Conservation (phyloP, 2,888 invertebrate species). For the Caenorhabditis macrosperma region DNA sequence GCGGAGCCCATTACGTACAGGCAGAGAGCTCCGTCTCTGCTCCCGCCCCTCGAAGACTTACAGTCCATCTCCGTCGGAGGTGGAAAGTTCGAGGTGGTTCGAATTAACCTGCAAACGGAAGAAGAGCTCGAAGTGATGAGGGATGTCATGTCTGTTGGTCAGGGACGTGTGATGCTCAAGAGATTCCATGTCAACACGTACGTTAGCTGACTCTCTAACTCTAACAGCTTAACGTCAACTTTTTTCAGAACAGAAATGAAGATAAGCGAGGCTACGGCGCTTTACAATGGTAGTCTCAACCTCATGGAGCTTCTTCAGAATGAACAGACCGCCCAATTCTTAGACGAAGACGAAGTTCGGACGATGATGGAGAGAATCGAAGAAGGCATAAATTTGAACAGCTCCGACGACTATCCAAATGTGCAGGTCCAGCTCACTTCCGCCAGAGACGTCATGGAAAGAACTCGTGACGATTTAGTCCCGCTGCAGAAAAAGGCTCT, state of each 20-base stretch:
- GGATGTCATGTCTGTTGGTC: slow-evolving; percentile 48
- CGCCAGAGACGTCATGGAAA: slow-evolving; percentile 26
- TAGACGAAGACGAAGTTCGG: slow-evolving; percentile 21
- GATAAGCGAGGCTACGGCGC: background rate
- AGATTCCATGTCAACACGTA: slow-evolving; percentile 21
- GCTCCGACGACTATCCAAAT: slow-evolving; percentile 46
- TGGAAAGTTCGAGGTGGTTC: slow-evolving; percentile 60
- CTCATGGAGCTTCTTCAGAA: slow-evolving; percentile 6
- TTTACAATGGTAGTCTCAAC: background rate
- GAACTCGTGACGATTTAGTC: slow-evolving; percentile 12
- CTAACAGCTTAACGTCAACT: background rate
- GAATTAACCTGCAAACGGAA: slow-evolving; percentile 51
- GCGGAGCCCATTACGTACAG: slow-evolving; percentile 15
- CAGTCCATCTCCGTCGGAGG: slow-evolving; percentile 55
- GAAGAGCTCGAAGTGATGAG: slow-evolving; percentile 56
- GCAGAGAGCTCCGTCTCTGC: slow-evolving; percentile 58
- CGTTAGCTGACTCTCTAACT: too few relatives aligned
- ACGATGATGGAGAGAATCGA: slow-evolving; percentile 2
- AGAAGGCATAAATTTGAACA: slow-evolving; percentile 34
- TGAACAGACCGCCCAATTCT: background rate
- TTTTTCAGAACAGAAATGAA: slow-evolving; percentile 2
- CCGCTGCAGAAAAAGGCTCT: slow-evolving; percentile 19
- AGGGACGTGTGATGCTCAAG: slow-evolving; percentile 44
- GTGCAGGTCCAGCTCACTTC: slow-evolving; percentile 36
- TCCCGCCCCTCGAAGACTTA: slow-evolving; percentile 67